Evolutionary conservation across 2,888 invertebrate genomes (phyloP).

Genomic region (Smittia sp.): DNA sequence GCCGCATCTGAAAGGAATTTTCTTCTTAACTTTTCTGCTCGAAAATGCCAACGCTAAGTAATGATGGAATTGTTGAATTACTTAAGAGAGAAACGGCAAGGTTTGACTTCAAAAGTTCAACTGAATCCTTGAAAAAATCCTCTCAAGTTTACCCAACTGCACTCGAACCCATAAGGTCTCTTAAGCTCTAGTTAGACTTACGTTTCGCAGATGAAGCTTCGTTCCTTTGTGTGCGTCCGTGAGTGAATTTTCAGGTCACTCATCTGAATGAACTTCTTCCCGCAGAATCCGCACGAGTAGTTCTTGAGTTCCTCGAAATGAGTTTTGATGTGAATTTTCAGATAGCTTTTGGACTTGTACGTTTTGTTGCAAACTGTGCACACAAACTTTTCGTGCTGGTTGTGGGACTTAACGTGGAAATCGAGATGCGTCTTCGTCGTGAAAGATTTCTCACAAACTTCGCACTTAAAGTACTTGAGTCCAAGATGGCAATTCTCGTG

Average conservation of each 20-base stretch:
- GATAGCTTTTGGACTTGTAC: conserved; percentile 62
- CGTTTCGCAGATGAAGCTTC: conserved; percentile 61
- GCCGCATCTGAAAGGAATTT: conserved; percentile 51
- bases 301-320: conserved; percentile 57
- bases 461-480: conserved; percentile 60
- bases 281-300: conserved; percentile 50
- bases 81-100: too few relatives aligned
- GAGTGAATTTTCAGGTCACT: conserved; percentile 61
- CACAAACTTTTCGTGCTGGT: conserved; percentile 52
- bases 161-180: too few relatives aligned
- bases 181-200: conserved; percentile 11
- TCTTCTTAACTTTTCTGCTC: too few relatives aligned
- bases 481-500: conserved; percentile 62
- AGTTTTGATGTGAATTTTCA: conserved; percentile 59
- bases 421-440: conserved; percentile 56
- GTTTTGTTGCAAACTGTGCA: conserved; percentile 61
- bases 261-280: conserved; percentile 60
- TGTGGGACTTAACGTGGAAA: conserved; percentile 21
- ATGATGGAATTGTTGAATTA: neutral
- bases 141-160: too few relatives aligned
- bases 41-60: too few relatives aligned
- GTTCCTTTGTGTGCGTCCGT: conserved; percentile 63
- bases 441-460: conserved; percentile 59
- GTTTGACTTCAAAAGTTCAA: too few relatives aligned
- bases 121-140: too few relatives aligned